Conservation (phyloP, 2,113 vertebrate species). For the Hipposideros armiger region DNA sequence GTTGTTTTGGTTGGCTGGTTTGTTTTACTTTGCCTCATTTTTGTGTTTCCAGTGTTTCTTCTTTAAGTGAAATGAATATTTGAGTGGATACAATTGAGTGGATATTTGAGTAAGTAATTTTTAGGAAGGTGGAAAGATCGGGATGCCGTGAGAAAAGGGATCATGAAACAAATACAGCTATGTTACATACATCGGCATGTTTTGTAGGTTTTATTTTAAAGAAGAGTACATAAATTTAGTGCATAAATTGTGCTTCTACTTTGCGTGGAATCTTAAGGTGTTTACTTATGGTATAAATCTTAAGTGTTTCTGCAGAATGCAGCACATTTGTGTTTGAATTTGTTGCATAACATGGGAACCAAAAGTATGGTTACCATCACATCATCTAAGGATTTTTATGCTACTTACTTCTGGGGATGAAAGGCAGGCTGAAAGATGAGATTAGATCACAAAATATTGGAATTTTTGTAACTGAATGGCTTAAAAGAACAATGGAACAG, state of each 20-base stretch:
- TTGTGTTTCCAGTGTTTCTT: slow-evolving; percentile 25
- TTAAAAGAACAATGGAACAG: background rate
- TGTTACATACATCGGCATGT: too few species aligned
- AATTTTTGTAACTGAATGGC: background rate
- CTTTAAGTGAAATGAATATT: slow-evolving; percentile 50
- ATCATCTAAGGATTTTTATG: background rate
- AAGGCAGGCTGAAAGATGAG: background rate
- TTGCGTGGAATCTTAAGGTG: background rate
- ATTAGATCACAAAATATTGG: background rate
- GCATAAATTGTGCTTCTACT: background rate
- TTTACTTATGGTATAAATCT: background rate
- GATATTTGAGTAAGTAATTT: background rate
- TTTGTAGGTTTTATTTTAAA: too few species aligned
- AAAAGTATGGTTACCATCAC: background rate
- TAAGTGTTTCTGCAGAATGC: background rate
- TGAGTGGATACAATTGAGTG: background rate
- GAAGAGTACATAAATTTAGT: background rate
- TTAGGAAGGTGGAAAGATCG: too few species aligned
- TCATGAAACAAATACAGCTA: too few species aligned
- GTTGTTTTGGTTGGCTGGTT: background rate
- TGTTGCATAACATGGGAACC: background rate
- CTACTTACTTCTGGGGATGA: background rate
- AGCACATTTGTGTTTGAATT: background rate
- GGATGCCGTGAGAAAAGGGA: too few species aligned
- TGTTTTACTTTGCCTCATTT: slow-evolving; percentile 15